These are phyloP conservation scores for Lucilia cuprina DNA, from an alignment of 1,140 invertebrate species.

Conservation along the genomic window DNA sequence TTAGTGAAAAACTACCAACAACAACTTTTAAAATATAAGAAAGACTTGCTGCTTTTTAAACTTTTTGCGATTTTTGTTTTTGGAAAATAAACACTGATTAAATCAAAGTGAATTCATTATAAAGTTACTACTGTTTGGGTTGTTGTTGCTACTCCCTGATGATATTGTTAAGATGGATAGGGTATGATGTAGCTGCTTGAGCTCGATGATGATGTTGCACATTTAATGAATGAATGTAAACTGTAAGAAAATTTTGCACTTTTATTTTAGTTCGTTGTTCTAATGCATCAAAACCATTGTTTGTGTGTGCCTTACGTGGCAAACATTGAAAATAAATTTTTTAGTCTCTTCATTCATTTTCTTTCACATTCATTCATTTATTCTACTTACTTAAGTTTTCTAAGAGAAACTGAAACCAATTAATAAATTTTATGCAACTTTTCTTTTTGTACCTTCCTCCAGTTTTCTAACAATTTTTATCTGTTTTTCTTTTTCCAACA, in stretches of 20 bases:
- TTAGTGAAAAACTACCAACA: neutral
- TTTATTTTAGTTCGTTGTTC: neutral
- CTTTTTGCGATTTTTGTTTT: neutral
- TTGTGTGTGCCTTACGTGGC: neutral
- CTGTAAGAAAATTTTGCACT: neutral
- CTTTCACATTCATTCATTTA: neutral
- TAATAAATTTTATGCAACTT: slow-evolving; percentile 18
- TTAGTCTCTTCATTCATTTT: neutral
- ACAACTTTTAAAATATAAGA: neutral
- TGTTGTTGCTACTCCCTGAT: neutral
- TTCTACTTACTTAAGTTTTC: neutral
- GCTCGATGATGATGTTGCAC: neutral
- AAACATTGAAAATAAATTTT: neutral
- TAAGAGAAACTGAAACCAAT: slow-evolving; percentile 29
- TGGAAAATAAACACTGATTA: neutral
- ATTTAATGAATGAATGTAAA: slow-evolving; percentile 10
- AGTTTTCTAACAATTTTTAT: neutral
- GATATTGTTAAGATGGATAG: neutral
- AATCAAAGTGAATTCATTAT: slow-evolving; percentile 3
- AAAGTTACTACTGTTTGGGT: neutral
- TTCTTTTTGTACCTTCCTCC: neutral
- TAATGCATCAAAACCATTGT: neutral
- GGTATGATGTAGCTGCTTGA: neutral
- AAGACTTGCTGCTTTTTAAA: neutral
- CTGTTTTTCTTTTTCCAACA: neutral